Conservation (phyloP, 2,113 vertebrate species). For the Macquaria australasica region DNA sequence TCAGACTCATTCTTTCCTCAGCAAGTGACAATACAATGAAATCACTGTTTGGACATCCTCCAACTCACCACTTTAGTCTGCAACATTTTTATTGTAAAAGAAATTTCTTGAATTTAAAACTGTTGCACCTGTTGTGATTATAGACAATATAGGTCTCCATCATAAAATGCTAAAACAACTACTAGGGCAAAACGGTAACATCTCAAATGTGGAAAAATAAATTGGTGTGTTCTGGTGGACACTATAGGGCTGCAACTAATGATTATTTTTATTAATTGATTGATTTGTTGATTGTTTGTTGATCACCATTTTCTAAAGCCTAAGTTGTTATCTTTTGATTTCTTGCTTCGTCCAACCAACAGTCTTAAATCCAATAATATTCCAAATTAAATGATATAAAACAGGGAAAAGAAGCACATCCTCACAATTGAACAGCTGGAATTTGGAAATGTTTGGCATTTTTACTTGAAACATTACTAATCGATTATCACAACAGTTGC, state of each 20-base stretch:
- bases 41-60: slow-evolving; percentile 19
- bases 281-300: neutral
- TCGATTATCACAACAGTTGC: neutral
- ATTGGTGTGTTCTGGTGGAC: neutral
- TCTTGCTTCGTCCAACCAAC: neutral
- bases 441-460: neutral
- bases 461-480: neutral
- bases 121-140: slow-evolving; percentile 37
- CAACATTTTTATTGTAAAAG: slow-evolving; percentile 24
- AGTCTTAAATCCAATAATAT: neutral
- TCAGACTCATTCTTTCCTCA: slow-evolving; percentile 20
- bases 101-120: slow-evolving; percentile 3
- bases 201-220: neutral
- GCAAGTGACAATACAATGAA: slow-evolving; percentile 26
- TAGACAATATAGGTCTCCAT: neutral
- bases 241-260: neutral
- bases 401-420: neutral
- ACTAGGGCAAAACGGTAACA: neutral
- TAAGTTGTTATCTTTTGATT: neutral
- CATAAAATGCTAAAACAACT: neutral
- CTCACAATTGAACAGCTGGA: neutral
- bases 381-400: neutral
- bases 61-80: slow-evolving; percentile 8
- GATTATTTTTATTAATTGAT: neutral
- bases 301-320: neutral